These are phyloP conservation scores for Suncus etruscus DNA, from an alignment of 2,113 vertebrate genomes.

Conservation along the genomic window DNA sequence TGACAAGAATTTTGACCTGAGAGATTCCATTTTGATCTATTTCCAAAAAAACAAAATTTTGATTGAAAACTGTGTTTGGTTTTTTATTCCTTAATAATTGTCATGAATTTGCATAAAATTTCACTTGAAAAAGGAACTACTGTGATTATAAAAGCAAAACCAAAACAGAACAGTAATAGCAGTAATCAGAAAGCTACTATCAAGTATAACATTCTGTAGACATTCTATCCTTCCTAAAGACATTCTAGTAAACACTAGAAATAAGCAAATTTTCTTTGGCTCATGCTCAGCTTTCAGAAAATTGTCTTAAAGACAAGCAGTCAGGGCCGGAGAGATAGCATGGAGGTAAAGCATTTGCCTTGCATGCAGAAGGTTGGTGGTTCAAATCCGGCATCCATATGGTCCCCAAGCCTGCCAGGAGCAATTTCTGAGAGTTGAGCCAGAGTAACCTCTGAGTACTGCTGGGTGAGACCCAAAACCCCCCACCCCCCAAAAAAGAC, in stretches of 20 bases:
- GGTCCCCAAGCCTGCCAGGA: too few relatives aligned
- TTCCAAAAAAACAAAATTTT: slow-evolving; percentile 47
- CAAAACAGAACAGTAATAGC: slow-evolving; percentile 6
- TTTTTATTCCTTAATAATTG: slow-evolving; percentile 14
- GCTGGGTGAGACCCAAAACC: too few relatives aligned
- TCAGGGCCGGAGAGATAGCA: not conserved
- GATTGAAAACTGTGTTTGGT: slow-evolving; percentile 29
- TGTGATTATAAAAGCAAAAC: slow-evolving; percentile 60
- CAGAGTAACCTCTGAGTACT: too few relatives aligned
- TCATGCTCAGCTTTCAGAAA: slow-evolving; percentile 19
- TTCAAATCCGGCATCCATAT: too few relatives aligned
- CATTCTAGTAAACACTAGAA: slow-evolving; percentile 62
- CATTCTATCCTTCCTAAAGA: slow-evolving; percentile 28
- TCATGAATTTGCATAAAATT: slow-evolving; percentile 48
- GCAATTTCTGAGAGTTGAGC: too few relatives aligned
- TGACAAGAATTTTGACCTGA: not conserved
- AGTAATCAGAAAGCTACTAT: slow-evolving; percentile 19
- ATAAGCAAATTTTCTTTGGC: slow-evolving; percentile 38
- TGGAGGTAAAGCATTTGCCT: too few relatives aligned
- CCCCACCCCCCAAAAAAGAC: too few relatives aligned
- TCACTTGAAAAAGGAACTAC: slow-evolving; percentile 51
- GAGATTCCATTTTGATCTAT: slow-evolving; percentile 49
- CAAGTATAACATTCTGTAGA: slow-evolving; percentile 14
- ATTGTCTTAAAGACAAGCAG: slow-evolving; percentile 53
- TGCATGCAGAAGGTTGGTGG: too few relatives aligned